Conservation (phyloP, 2,113 vertebrate species). For the Mesembrinibis cayennensis region DNA sequence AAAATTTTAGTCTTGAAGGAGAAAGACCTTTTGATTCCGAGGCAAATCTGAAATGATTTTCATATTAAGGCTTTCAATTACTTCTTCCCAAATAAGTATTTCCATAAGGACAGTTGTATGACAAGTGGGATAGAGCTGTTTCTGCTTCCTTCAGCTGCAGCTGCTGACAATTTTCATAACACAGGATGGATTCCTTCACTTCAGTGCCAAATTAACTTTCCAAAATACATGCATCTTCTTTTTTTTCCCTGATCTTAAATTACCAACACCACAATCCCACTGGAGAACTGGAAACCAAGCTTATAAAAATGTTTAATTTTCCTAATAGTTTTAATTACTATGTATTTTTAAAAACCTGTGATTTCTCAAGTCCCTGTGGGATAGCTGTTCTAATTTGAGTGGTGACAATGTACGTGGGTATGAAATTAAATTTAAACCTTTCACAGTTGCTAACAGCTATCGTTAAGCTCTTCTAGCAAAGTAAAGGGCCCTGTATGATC, state of each 20-base stretch:
- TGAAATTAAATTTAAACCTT: slow-evolving; percentile 25
- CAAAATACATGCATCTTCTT: not conserved
- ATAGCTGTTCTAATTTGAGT: slow-evolving; percentile 33
- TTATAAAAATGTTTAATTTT: slow-evolving; percentile 42
- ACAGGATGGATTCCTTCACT: slow-evolving; percentile 19
- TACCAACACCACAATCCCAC: not conserved
- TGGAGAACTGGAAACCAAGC: not conserved
- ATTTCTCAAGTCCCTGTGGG: not conserved
- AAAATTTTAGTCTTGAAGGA: slow-evolving; percentile 2
- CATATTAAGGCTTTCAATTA: slow-evolving; percentile 39
- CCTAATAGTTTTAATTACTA: slow-evolving; percentile 49
- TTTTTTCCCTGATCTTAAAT: not conserved
- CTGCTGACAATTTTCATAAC: slow-evolving; percentile 41
- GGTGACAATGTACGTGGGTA: slow-evolving; percentile 16
- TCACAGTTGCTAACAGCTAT: not conserved
- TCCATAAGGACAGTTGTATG: slow-evolving; percentile 45
- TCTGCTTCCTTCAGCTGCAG: slow-evolving; percentile 19
- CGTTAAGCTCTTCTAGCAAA: not conserved
- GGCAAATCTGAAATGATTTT: slow-evolving; percentile 23
- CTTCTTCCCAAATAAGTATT: not conserved
- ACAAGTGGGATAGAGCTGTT: slow-evolving; percentile 8
- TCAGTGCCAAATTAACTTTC: not conserved
- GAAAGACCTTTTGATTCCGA: slow-evolving; percentile 10
- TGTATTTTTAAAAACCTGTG: slow-evolving; percentile 6
- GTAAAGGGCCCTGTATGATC: not conserved